A percentile compares a stretch with the other conserved stretches of the same genome.
Conservation (phyloP, 2,113 vertebrate species). For the Syrmaticus mikado region DNA sequence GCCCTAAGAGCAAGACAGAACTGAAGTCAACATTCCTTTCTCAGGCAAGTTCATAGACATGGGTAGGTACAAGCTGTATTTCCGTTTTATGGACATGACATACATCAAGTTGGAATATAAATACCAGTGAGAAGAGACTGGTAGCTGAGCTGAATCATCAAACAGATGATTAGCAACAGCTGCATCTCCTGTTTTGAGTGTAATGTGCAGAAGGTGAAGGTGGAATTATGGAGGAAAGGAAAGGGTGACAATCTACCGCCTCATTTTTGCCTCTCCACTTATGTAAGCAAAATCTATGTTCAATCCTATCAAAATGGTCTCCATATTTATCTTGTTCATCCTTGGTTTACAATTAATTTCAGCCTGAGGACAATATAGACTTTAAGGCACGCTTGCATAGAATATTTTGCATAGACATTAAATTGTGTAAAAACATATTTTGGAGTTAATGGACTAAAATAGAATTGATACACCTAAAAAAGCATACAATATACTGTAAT, state of each 20-base stretch:
- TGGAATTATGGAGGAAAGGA: background rate
- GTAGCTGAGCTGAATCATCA: background rate
- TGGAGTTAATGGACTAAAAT: background rate
- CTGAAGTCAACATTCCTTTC: constrained; percentile 13
- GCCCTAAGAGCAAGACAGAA: background rate
- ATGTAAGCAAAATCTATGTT: background rate
- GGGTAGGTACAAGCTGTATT: background rate
- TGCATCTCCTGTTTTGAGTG: background rate
- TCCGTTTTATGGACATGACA: constrained; percentile 13
- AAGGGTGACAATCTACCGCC: background rate
- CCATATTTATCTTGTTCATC: background rate
- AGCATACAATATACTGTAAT: background rate
- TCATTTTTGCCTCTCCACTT: background rate
- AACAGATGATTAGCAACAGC: background rate
- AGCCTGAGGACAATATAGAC: background rate
- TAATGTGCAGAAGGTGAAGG: background rate
- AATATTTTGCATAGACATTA: background rate
- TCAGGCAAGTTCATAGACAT: constrained; percentile 17
- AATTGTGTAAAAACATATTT: background rate
- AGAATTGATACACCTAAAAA: background rate
- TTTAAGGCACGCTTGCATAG: background rate
- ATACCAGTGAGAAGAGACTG: background rate
- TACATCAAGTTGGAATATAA: constrained; percentile 23
- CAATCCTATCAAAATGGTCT: accelerated
- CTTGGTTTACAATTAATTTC: background rate